Conservation (phyloP, 1,140 invertebrate genomes). For the Cylas formicarius region DNA sequence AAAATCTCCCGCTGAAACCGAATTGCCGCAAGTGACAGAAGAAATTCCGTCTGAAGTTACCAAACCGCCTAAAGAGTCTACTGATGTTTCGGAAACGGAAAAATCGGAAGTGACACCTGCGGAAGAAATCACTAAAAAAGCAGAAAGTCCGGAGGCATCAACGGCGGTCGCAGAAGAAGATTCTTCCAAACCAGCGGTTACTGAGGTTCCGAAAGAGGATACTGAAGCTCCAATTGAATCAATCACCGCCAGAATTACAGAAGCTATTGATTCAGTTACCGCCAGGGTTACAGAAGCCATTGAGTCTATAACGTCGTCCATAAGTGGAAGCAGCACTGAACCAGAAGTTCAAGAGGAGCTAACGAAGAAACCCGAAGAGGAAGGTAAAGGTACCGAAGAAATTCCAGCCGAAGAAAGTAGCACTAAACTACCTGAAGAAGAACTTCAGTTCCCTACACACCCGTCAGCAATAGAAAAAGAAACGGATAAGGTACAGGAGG, state of each 20-base stretch:
- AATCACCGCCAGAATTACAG: conserved; percentile 21
- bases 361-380: conserved; percentile 4
- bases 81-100: background rate
- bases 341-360: conserved; percentile 1
- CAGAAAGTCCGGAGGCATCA: conserved; percentile 1
- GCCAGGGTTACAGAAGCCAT: conserved; percentile 18
- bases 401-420: conserved; percentile 6
- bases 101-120: no score
- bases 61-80: background rate
- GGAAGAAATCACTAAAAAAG: conserved; percentile 8
- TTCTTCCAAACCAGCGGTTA: conserved; percentile 1
- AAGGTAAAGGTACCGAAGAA: conserved; percentile 9
- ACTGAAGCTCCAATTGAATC: conserved; percentile 18
- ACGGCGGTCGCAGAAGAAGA: background rate
- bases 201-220: conserved; percentile 1
- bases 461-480: conserved; percentile 6
- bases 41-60: background rate
- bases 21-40: background rate
- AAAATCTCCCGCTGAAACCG: no score
- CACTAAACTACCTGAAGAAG: conserved; percentile 3
- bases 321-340: conserved; percentile 15
- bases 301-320: conserved; percentile 16
- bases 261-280: conserved; percentile 20
- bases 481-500: conserved; percentile 8
- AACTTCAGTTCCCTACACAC: conserved; percentile 3